These are phyloP conservation scores for Ariolimax columbianus DNA, from an alignment of 2,888 invertebrate genomes.

Conservation along the genomic window DNA sequence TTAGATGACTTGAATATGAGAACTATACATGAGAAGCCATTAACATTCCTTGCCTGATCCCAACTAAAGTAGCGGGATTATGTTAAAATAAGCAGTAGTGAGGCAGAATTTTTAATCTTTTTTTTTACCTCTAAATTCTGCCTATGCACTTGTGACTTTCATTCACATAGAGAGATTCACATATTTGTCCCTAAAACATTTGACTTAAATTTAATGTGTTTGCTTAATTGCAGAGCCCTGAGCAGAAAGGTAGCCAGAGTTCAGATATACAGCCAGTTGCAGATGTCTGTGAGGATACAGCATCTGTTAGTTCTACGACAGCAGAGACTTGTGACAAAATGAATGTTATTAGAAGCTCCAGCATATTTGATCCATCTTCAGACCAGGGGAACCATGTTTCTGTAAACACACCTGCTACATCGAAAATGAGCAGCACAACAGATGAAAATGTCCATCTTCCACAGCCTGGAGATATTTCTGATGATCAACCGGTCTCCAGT, in stretches of 20 bases:
- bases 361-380: not conserved
- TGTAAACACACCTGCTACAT: not conserved
- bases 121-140: too few relatives aligned
- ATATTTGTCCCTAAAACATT: not conserved
- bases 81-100: too few relatives aligned
- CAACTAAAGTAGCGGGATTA: too few relatives aligned
- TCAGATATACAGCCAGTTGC: not conserved
- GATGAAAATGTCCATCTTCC: not conserved
- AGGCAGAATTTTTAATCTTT: too few relatives aligned
- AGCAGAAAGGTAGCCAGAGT: conserved; percentile 2
- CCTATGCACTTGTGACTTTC: not conserved
- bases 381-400: not conserved
- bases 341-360: not conserved
- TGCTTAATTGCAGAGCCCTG: conserved; percentile 10
- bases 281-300: not conserved
- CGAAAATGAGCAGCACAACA: not conserved
- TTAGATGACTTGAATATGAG: too few relatives aligned
- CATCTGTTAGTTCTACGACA: not conserved
- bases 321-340: not conserved
- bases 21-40: too few relatives aligned
- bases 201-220: not conserved
- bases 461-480: not conserved
- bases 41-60: too few relatives aligned
- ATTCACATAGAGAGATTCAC: not conserved
- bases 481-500: not conserved